Base-by-base conservation (phyloP, 92 coral and sea anemone genomes). In the Plumapathes pennacea region DNA sequence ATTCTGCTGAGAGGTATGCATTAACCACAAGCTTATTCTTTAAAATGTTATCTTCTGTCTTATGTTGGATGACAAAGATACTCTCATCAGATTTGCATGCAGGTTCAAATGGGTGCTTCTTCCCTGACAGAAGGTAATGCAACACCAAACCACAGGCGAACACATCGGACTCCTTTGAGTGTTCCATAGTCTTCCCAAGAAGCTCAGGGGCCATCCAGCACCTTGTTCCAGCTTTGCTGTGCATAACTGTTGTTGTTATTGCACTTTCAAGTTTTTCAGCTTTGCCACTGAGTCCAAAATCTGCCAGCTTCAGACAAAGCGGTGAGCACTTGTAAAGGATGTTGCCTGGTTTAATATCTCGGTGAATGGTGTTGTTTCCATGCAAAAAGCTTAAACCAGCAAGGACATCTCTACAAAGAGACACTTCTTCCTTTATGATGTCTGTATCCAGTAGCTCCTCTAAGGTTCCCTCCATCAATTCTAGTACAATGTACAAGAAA, bases 121-220 rank as follows among this genome's bases (percentile, higher is more conserved):
- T 78, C 40, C 25, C 30, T 20, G 71, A 26, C 20, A 73, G 10
- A 62, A 81, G 46, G 37, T 67, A 81, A 27, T 80, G 60, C 4
- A 63, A 50, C 10, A 61, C 54, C 12, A 62, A 59, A 4, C 72
- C 80, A 8, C 67, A 72, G 40, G 80, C 42, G 51, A 60, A 77
- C 1, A 70, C 49, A 18, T 77, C 84, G 0, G 84, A 57, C 4
- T 62, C 61, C 41, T 37, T 8, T 38, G 67, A 46, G 46, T 75
- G 81, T n/a, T n/a, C n/a, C n/a, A n/a, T n/a, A 4, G 41, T 43
- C 2, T 54, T 41, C 31, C 40, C 45, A 20, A 21, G 34, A 29
- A 82, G 76, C 36, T 82, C 89, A 25, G 89, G 89, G 30, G 89
- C 89, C 89, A 82, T 82, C 89, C 89, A 82, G 12, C 89, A 76